Percentiles rank a stretch among this genome's conserved stretches.
Evolutionary conservation across 2,797 vertebrate species (phyloP).

Genomic region (Macropodus opercularis): DNA sequence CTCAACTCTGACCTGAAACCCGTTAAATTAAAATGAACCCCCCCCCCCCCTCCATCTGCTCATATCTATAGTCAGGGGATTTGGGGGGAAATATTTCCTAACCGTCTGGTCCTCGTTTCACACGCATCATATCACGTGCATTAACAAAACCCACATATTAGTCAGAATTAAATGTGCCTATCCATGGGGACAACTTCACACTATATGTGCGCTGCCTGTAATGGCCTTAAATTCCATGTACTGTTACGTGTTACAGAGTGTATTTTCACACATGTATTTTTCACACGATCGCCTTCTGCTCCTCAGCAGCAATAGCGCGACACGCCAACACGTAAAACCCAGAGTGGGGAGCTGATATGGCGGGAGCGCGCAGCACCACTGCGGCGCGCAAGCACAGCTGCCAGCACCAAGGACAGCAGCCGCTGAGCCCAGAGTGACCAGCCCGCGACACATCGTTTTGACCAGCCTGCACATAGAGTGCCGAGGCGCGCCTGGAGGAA

Average conservation of each 20-base stretch:
- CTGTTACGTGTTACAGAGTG: conserved; percentile 4
- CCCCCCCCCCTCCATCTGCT: conserved; percentile 24
- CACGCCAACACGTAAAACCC: conserved; percentile 71
- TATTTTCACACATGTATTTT: conserved; percentile 40
- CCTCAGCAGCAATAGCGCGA: conserved; percentile 37
- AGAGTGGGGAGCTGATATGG: conserved; percentile 38
- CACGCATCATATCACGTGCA: not conserved
- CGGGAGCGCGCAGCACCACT: conserved; percentile 74
- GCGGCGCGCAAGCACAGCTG: conserved; percentile 81
- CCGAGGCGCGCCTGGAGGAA: conserved; percentile 29
- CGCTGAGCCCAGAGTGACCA: conserved; percentile 59
- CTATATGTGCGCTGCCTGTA: not conserved
- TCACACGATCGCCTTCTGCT: conserved; percentile 42
- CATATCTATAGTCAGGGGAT: conserved; percentile 6
- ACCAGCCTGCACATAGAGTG: conserved; percentile 46
- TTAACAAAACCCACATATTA: conserved; percentile 14
- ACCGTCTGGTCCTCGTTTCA: not conserved
- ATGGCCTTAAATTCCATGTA: not conserved
- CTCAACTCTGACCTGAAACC: conserved; percentile 30
- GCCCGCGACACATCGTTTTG: conserved; percentile 44
- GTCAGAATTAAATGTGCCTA: conserved; percentile 3
- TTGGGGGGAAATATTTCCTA: not conserved
- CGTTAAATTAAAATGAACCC: conserved; percentile 9
- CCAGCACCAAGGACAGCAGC: conserved; percentile 87
- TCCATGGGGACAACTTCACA: not conserved